These are phyloP conservation scores for Ctenoplectra terminalis DNA, from an alignment of 1,140 invertebrate genomes.

Conservation along the genomic window DNA sequence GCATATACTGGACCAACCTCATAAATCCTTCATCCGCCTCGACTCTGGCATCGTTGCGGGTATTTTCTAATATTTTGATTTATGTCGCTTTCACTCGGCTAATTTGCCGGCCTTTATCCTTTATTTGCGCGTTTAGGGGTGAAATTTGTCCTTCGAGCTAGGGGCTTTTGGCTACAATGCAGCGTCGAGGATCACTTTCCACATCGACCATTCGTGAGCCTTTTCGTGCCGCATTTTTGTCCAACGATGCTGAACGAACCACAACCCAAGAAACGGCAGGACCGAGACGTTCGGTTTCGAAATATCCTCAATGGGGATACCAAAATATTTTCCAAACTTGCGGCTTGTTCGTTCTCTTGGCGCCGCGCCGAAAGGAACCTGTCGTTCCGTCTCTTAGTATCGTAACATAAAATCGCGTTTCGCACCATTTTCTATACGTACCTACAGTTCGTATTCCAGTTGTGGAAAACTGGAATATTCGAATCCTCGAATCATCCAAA, in stretches of 20 bases:
- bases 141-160: conserved; percentile 75
- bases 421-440: no score
- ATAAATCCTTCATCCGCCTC: conserved; percentile 79
- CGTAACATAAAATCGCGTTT: neutral
- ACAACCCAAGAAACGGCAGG: neutral
- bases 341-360: neutral
- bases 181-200: conserved; percentile 51
- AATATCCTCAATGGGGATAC: conserved; percentile 47
- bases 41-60: conserved; percentile 61
- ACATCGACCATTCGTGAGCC: conserved; percentile 53
- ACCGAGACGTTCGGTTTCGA: conserved; percentile 37
- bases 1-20: conserved; percentile 62
- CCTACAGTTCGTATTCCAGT: no score
- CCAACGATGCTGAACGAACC: conserved; percentile 1
- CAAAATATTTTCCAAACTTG: conserved; percentile 55
- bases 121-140: conserved; percentile 79
- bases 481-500: conserved; percentile 15
- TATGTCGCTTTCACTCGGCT: conserved; percentile 79
- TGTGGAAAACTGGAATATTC: no score
- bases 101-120: conserved; percentile 79
- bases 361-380: neutral
- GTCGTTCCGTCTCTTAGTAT: neutral
- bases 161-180: conserved; percentile 45
- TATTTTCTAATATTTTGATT: conserved; percentile 82
- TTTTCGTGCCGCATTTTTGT: conserved; percentile 50